Evolutionary conservation across 2,113 vertebrate species (phyloP).

Genomic region (Mastomys coucha): DNA sequence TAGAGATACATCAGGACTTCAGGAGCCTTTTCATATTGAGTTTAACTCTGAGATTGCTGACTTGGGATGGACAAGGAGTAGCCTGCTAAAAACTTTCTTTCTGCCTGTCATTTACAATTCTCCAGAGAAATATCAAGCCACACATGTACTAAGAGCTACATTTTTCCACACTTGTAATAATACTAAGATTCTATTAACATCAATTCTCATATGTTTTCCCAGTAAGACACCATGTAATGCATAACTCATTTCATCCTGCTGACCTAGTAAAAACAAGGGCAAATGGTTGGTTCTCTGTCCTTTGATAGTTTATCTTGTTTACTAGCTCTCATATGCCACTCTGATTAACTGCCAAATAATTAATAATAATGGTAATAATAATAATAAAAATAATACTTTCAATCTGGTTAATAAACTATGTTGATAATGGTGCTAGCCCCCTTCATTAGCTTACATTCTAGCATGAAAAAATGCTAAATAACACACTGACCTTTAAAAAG

Average conservation of each 20-base stretch:
- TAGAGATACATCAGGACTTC: not conserved
- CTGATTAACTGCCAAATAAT: slow-evolving; percentile 2
- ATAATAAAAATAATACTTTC: not conserved
- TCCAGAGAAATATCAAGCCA: not conserved
- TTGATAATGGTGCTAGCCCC: not conserved
- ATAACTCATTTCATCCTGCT: slow-evolving; percentile 7
- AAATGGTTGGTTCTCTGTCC: not conserved
- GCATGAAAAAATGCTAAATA: slow-evolving; percentile 42
- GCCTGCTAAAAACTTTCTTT: not conserved
- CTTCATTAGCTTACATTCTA: slow-evolving; percentile 14
- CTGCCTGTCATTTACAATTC: not conserved
- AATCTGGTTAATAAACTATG: slow-evolving; percentile 15
- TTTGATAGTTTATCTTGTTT: not conserved
- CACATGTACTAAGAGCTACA: not conserved
- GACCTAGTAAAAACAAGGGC: slow-evolving; percentile 10
- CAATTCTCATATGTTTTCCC: not conserved
- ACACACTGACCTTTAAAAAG: slow-evolving; percentile 70
- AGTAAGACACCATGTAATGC: not conserved
- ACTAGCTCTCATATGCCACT: not conserved
- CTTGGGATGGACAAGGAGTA: not conserved
- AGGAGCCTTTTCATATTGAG: no score
- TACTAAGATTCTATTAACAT: not conserved
- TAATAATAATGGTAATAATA: not conserved
- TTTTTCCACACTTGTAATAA: not conserved
- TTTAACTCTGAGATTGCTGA: rapidly evolving